These are phyloP conservation scores for Noctua pronuba DNA, from an alignment of 2,888 invertebrate genomes.

Conservation along the genomic window DNA sequence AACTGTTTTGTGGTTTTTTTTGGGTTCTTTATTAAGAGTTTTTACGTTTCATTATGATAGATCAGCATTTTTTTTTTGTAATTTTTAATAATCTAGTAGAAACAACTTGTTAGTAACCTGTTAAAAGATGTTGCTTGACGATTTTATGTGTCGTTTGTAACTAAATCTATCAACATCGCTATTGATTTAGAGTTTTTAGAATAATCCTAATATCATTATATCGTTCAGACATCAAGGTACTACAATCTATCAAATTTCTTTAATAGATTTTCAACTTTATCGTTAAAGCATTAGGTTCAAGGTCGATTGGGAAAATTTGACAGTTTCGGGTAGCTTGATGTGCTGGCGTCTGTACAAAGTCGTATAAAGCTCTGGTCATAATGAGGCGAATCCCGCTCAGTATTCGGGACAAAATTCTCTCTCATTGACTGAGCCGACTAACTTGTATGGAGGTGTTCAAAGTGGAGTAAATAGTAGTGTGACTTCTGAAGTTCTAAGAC, in stretches of 20 bases:
- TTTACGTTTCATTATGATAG: constrained; percentile 56
- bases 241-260: no score
- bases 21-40: constrained; percentile 51
- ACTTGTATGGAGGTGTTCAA: neutral
- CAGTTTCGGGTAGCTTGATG: no score
- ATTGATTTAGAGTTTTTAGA: neutral
- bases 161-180: neutral
- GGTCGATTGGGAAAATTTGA: no score
- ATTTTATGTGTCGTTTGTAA: neutral
- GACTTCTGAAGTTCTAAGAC: neutral
- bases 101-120: constrained; percentile 21
- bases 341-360: neutral
- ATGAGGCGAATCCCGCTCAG: neutral
- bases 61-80: constrained; percentile 27
- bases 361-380: neutral
- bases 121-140: neutral
- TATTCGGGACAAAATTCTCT: neutral
- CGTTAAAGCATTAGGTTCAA: no score
- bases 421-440: neutral
- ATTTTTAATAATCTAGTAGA: constrained; percentile 36
- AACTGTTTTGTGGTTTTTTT: constrained; percentile 58
- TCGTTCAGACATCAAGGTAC: no score
- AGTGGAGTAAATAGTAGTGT: neutral
- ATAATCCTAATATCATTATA: neutral
- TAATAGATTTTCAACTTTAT: no score